These are phyloP conservation scores for Chaunax sp. DNA, from an alignment of 2,797 vertebrate species.

Conservation along the genomic window DNA sequence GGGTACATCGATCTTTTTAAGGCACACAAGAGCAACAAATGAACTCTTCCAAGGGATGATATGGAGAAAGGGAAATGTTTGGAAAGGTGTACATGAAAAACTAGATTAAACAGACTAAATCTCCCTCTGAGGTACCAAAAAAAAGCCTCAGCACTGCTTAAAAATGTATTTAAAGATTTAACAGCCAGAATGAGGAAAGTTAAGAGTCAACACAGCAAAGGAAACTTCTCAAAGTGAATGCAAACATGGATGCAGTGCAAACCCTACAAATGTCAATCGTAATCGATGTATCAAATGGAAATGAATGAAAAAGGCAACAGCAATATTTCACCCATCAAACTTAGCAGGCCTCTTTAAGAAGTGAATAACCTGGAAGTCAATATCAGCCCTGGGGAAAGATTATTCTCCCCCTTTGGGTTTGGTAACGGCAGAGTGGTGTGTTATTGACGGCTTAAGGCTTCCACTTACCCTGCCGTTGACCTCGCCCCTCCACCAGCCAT, in stretches of 20 bases:
- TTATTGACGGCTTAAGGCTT: too few species aligned
- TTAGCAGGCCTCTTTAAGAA: too few species aligned
- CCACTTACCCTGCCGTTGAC: conserved; percentile 90
- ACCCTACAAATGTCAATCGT: not conserved
- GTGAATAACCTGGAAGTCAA: too few species aligned
- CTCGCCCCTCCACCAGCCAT: conserved; percentile 99
- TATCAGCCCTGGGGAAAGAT: not conserved
- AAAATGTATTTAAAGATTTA: conserved; percentile 13
- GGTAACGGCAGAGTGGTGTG: not conserved
- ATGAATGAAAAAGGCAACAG: too few species aligned
- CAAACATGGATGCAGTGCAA: not conserved
- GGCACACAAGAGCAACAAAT: conserved; percentile 11
- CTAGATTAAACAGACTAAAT: conserved; percentile 30
- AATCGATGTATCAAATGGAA: not conserved
- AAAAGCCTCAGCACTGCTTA: too few species aligned
- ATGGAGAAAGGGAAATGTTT: not conserved
- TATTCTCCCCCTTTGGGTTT: not conserved
- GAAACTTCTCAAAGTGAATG: conserved; percentile 4
- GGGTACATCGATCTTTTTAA: conserved; percentile 20
- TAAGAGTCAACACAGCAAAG: conserved; percentile 6
- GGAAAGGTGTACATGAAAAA: conserved; percentile 11
- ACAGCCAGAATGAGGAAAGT: not conserved
- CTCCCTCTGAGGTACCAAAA: too few species aligned
- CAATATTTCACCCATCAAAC: too few species aligned
- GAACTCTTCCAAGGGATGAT: conserved; percentile 16